Evolutionary conservation across 2,797 vertebrate genomes (phyloP), one percentile per base, ranked within the genome.

Genomic region (Falco peregrinus): DNA sequence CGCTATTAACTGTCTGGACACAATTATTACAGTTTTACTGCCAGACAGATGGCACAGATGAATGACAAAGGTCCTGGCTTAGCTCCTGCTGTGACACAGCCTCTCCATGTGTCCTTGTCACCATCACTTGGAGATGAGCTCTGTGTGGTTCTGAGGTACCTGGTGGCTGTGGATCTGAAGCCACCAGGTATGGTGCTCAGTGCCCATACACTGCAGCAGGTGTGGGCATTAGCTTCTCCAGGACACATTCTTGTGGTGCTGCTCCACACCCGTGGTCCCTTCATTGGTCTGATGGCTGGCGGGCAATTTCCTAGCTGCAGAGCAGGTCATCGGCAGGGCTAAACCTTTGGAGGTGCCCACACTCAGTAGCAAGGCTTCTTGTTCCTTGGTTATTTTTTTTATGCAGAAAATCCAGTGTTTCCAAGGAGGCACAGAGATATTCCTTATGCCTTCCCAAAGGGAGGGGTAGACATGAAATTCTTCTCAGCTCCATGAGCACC

Each of bases 171-270:
- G 50, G 60, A 35, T 85, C 51, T 45, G 68, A 60, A 51, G 50
- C 59, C 39, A 41, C 39, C 39, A 41, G 39, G 39, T 41, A 41
- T 41, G 11, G 17, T 3, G n/a, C 15, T 10, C 29, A 21, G 17
- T 31, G 29, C 22, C 59, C 4, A 0, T 15, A n/a, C 12, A 45
- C 5, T 1, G 0, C 51, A 51, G 41, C 26, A 54, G 20, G 4
- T 20, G 12, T 43, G 47, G 31, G 5, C 19, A 20, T 67, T 16
- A 54, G 1, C 22, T 65, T 47, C 47, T 22, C 2, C 2, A 56
- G 59, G 35, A 73, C 21, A 25, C 11, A 4, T 15, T 80, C 10
- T 53, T 21, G 31, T 2, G 28, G 11, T 31, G 39, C 48, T 64
- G 71, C 56, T 83, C 48, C 29, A 59, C 29, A 59, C 29, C 37